Conservation (phyloP, 2,888 invertebrate genomes). For the Zelleria hepariella region DNA sequence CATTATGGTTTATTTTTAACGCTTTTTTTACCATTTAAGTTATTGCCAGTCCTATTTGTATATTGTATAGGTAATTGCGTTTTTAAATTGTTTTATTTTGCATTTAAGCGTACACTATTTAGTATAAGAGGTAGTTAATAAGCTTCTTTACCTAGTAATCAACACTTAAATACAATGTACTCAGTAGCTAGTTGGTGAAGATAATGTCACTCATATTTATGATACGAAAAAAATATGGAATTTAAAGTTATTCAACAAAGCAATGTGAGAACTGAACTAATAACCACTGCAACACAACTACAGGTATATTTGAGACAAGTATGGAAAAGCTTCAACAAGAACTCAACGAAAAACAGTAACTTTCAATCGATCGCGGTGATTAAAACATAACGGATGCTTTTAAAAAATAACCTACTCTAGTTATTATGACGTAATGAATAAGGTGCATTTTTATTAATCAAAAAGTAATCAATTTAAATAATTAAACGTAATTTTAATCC, state of each 20-base stretch:
- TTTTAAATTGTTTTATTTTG: constrained; percentile 49
- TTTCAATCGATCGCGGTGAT: constrained; percentile 27
- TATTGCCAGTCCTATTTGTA: constrained; percentile 43
- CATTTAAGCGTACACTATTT: constrained; percentile 54
- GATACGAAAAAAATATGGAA: neutral
- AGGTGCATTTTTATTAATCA: constrained; percentile 64
- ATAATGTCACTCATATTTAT: constrained; percentile 26
- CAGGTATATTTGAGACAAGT: neutral
- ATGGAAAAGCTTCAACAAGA: neutral
- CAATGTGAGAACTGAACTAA: constrained; percentile 9
- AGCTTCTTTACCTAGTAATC: constrained; percentile 50
- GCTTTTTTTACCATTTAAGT: constrained; percentile 55
- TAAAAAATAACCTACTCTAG: constrained; percentile 47
- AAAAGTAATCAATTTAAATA: constrained; percentile 19
- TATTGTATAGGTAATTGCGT: constrained; percentile 29
- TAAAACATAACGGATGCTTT: constrained; percentile 33
- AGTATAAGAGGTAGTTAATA: constrained; percentile 46
- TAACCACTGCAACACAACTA: constrained; percentile 4
- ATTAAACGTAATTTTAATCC: constrained; percentile 48
- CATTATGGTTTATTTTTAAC: constrained; percentile 32
- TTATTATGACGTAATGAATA: constrained; percentile 42
- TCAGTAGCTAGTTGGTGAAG: constrained; percentile 54
- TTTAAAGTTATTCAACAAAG: constrained; percentile 17
- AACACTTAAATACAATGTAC: constrained; percentile 37
- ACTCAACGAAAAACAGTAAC: constrained; percentile 7